Conservation (phyloP, 2,888 invertebrate genomes). For the Amaurobius ferox region DNA sequence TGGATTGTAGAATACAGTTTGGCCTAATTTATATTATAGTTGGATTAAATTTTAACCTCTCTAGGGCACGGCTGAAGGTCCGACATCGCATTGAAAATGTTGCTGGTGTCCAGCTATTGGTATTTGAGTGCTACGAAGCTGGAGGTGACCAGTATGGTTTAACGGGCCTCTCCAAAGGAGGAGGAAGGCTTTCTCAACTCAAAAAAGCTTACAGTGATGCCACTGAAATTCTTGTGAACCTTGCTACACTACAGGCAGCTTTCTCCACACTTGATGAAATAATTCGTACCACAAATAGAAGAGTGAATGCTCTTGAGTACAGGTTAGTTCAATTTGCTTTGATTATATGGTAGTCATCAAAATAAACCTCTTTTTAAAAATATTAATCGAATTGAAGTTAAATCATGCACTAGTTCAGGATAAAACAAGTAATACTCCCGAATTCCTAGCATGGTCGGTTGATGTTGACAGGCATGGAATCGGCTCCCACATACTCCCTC, state of each 20-base stretch:
- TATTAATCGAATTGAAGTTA: too few species aligned
- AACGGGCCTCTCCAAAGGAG: conserved; percentile 43
- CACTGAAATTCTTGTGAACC: conserved; percentile 31
- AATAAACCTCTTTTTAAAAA: too few species aligned
- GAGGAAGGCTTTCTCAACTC: conserved; percentile 6
- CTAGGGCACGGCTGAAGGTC: conserved; percentile 28
- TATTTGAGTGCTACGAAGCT: conserved; percentile 15
- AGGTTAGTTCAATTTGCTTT: not conserved
- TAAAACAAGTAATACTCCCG: too few species aligned
- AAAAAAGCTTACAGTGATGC: conserved; percentile 42
- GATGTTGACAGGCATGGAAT: too few species aligned
- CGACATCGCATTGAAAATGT: conserved; percentile 33
- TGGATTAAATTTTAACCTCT: too few species aligned
- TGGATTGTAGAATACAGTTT: too few species aligned
- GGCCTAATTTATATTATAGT: too few species aligned
- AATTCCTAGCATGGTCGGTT: too few species aligned
- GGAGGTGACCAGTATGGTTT: conserved; percentile 20
- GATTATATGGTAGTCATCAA: too few species aligned
- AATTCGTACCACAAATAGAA: conserved; percentile 29
- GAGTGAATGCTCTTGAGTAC: conserved; percentile 49
- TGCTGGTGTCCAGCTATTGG: conserved; percentile 26
- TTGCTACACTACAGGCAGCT: conserved; percentile 56
- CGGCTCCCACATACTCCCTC: too few species aligned
- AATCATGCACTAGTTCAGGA: too few species aligned
- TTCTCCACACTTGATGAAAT: conserved; percentile 43